These are phyloP conservation scores for Furnarius figulus DNA, from an alignment of 2,113 vertebrate species.

Conservation along the genomic window DNA sequence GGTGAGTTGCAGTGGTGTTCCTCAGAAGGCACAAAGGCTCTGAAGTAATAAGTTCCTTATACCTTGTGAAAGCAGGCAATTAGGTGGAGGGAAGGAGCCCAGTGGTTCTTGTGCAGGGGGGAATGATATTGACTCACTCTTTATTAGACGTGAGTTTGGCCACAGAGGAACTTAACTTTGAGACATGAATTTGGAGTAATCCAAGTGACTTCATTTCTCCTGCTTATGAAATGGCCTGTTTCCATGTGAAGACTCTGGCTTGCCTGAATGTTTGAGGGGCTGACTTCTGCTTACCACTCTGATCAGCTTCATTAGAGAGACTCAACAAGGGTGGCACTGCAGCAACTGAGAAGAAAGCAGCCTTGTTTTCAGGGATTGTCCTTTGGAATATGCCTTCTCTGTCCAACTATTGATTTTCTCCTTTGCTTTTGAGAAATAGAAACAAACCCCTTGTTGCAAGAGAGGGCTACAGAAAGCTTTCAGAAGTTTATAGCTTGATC, in stretches of 20 bases:
- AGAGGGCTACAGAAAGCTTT: neutral
- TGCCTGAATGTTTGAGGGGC: neutral
- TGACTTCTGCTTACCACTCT: neutral
- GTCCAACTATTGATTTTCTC: neutral
- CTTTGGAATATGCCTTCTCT: neutral
- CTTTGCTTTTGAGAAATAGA: neutral
- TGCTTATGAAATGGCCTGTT: neutral
- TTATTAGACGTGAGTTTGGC: slow-evolving; percentile 40
- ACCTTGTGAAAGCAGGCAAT: slow-evolving; percentile 43
- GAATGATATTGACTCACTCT: slow-evolving; percentile 31
- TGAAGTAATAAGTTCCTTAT: slow-evolving; percentile 60
- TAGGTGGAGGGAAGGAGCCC: slow-evolving; percentile 19
- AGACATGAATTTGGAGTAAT: neutral
- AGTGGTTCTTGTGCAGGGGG: neutral
- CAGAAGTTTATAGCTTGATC: neutral
- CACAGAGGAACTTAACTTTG: neutral
- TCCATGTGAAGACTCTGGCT: neutral
- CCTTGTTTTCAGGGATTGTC: neutral
- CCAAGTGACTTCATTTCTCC: neutral
- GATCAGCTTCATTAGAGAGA: neutral
- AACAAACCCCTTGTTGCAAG: neutral
- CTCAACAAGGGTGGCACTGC: neutral
- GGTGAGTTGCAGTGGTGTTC: neutral
- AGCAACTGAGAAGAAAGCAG: neutral
- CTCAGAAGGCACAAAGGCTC: slow-evolving; percentile 40